Evolutionary conservation across 2,888 invertebrate genomes (phyloP).

Genomic region (Piscicola geometra): DNA sequence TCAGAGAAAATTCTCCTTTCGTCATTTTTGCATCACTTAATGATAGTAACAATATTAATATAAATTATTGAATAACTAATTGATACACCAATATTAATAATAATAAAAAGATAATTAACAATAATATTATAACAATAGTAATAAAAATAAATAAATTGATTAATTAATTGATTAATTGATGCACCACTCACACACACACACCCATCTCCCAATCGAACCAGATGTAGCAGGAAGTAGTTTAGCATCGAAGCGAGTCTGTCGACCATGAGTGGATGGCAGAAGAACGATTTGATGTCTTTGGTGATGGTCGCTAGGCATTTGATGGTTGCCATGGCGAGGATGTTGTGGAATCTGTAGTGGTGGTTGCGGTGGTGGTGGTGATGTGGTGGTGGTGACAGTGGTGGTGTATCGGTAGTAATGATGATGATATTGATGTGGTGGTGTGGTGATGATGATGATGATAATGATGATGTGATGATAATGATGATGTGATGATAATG

Average conservation of each 20-base stretch:
- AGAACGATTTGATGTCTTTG: constrained; percentile 61
- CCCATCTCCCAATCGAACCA: constrained; percentile 62
- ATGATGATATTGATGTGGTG: too few relatives aligned
- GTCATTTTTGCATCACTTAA: too few relatives aligned
- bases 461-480: too few relatives aligned
- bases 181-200: neutral
- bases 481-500: too few relatives aligned
- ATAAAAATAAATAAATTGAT: neutral
- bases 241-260: constrained; percentile 90
- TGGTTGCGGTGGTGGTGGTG: too few relatives aligned
- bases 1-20: too few relatives aligned
- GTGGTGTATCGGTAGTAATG: too few relatives aligned
- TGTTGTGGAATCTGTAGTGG: constrained; percentile 82
- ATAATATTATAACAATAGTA: too few relatives aligned
- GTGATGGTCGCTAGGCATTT: constrained; percentile 66
- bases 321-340: constrained; percentile 82
- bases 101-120: neutral
- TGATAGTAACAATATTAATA: too few relatives aligned
- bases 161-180: neutral
- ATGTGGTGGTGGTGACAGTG: too few relatives aligned
- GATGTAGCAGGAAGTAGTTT: constrained; percentile 81
- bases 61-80: neutral
- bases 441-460: too few relatives aligned
- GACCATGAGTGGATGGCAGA: constrained; percentile 84
- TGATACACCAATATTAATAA: neutral